Evolutionary conservation across 2,888 invertebrate genomes (phyloP), one percentile per base, ranked within the genome.

Genomic region (Cataglyphis altisquamis): DNA sequence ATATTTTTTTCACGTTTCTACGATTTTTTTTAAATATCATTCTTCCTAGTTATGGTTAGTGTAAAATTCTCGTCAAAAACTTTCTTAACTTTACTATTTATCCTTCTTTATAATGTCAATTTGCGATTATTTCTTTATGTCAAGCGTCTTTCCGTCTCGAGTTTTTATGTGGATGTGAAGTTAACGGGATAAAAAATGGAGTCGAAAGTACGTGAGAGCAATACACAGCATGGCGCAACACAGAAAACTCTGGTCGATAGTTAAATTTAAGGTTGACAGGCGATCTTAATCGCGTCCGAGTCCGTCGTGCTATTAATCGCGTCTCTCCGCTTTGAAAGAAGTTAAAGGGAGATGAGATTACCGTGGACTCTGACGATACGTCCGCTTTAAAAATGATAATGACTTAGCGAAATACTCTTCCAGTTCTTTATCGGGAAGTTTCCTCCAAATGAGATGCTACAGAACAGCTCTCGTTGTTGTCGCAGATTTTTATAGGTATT

Each of bases 241-340:
- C 73, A n/a, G 39, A 72, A 36, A 75, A 63, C 52, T 18, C 4
- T 60, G 86, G 84, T 88, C 88, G 88, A 88, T 88, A 77, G 88
- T 82, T 83, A 88, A 86, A 88, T 88, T 86, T 70, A 88, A 86
- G 66, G 73, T 66, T 74, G 86, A 74, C 78, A 68, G 82, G 70
- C 80, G 86, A 86, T 88, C 86, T 86, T 88, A 82, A 86, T 88
- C 77, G 88, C 41, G 67, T 81, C 82, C 66, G 81, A 66, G 32
- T 32, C 32, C 80, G 39, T 25, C 21, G n/a, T 62, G 48, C 85
- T 86, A 86, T 88, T 88, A 86, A 88, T 88, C 86, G 86, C 74
- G 83, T 88, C 77, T 84, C 52, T 29, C 18, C 52, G 73, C 74
- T 41, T 55, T 21, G 21, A 84, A 83, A 84, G 77, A 83, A 77